A percentile compares a stretch with the other conserved stretches of the same genome.
These are phyloP conservation scores for Anoplius nigerrimus DNA, from an alignment of 2,888 invertebrate species.

Conservation along the genomic window DNA sequence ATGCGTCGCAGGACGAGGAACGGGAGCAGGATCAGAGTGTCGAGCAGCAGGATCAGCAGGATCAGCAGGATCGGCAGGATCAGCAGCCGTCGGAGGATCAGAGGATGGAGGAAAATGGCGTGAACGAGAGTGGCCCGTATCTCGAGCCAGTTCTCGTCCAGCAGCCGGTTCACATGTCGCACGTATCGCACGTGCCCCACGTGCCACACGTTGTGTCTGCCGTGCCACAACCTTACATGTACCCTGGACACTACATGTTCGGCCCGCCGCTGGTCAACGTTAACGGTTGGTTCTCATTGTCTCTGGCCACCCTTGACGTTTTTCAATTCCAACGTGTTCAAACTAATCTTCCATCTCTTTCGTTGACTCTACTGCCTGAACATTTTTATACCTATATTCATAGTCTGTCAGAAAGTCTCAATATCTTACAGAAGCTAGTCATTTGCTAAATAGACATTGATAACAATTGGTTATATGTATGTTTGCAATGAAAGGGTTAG, in stretches of 20 bases:
- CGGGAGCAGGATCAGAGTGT: slow-evolving; percentile 22
- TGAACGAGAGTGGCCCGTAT: slow-evolving; percentile 37
- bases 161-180: slow-evolving; percentile 60
- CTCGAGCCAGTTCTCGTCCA: slow-evolving; percentile 46
- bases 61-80: slow-evolving; percentile 17
- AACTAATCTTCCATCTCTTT: no score
- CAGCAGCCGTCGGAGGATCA: slow-evolving; percentile 2
- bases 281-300: slow-evolving; percentile 72
- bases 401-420: no score
- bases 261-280: slow-evolving; percentile 76
- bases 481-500: no score
- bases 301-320: no score
- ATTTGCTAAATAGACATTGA: no score
- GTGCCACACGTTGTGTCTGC: slow-evolving; percentile 64
- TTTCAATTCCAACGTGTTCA: no score
- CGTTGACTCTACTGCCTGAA: no score
- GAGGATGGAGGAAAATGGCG: slow-evolving; percentile 39
- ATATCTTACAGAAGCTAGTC: no score
- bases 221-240: slow-evolving; percentile 72
- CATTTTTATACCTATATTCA: no score
- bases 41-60: slow-evolving; percentile 12
- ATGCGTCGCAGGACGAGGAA: not conserved
- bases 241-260: slow-evolving; percentile 77
- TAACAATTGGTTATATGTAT: no score
- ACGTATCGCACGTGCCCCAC: slow-evolving; percentile 34